These are phyloP conservation scores for Xenopus laevis DNA, from an alignment of 2,113 vertebrate genomes.

Conservation along the genomic window DNA sequence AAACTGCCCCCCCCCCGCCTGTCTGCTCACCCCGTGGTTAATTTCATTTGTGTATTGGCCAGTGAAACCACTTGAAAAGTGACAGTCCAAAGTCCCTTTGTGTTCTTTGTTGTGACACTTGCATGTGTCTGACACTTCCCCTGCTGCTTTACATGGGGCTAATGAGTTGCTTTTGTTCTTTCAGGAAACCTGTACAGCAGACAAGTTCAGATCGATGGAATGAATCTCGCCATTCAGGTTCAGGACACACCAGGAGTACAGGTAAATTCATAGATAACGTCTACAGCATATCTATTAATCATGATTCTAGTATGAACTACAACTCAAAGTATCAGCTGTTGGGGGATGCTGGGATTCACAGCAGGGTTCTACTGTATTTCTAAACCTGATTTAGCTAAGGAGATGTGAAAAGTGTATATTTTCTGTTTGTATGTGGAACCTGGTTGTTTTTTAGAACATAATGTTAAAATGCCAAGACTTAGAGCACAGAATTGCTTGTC, in stretches of 20 bases:
- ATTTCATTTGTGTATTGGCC: background rate
- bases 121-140: background rate
- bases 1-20: background rate
- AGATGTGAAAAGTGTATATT: too few relatives aligned
- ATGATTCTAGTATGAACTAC: too few relatives aligned
- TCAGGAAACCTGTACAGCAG: slow-evolving; percentile 91
- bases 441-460: too few relatives aligned
- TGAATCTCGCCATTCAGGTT: slow-evolving; percentile 89
- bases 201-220: slow-evolving; percentile 90
- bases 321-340: too few relatives aligned
- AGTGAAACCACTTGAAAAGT: background rate
- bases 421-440: too few relatives aligned
- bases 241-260: slow-evolving; percentile 93
- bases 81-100: background rate
- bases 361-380: too few relatives aligned
- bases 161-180: slow-evolving; percentile 38
- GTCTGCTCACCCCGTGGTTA: background rate
- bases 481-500: too few relatives aligned
- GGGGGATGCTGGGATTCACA: too few relatives aligned
- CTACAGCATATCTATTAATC: too few relatives aligned
- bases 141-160: background rate
- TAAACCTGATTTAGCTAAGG: too few relatives aligned
- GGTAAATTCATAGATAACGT: slow-evolving; percentile 63
- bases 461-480: too few relatives aligned
- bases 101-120: background rate